Evolutionary conservation across 2,888 invertebrate genomes (phyloP).

Genomic region (Mimas tiliae): DNA sequence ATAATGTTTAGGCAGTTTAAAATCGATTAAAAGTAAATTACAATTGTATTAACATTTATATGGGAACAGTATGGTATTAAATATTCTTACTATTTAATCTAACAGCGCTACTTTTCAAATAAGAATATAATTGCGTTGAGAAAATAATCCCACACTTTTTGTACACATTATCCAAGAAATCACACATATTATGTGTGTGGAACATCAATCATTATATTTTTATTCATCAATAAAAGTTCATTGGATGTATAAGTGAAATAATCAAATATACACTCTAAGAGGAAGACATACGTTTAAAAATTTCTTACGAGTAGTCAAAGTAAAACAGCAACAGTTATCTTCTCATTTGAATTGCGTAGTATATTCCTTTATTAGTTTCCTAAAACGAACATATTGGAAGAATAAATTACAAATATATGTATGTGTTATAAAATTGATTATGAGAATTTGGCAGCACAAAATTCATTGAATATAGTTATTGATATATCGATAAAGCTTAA

Average conservation of each 20-base stretch:
- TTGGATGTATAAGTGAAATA: too few relatives aligned
- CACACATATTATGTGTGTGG: too few relatives aligned
- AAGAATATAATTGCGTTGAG: not conserved
- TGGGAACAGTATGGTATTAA: not conserved
- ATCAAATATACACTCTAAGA: too few relatives aligned
- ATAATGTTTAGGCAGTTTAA: not conserved
- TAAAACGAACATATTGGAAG: constrained; percentile 7
- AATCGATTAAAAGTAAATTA: not conserved
- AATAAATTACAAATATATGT: constrained; percentile 18
- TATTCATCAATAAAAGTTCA: too few relatives aligned
- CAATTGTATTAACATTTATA: not conserved
- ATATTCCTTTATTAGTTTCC: not conserved
- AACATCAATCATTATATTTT: too few relatives aligned
- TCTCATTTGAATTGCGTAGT: not conserved
- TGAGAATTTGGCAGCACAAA: constrained; percentile 42
- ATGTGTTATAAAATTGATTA: constrained; percentile 35
- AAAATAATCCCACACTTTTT: too few relatives aligned
- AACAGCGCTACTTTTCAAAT: not conserved
- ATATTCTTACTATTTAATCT: not conserved
- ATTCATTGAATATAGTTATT: constrained; percentile 27
- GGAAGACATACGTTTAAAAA: too few relatives aligned
- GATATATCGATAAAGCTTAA: constrained; percentile 32
- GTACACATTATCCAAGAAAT: too few relatives aligned
- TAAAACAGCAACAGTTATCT: not conserved
- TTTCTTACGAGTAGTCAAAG: too few relatives aligned